Evolutionary conservation across 1,140 invertebrate genomes (phyloP).

Genomic region (Steinernema feltiae): DNA sequence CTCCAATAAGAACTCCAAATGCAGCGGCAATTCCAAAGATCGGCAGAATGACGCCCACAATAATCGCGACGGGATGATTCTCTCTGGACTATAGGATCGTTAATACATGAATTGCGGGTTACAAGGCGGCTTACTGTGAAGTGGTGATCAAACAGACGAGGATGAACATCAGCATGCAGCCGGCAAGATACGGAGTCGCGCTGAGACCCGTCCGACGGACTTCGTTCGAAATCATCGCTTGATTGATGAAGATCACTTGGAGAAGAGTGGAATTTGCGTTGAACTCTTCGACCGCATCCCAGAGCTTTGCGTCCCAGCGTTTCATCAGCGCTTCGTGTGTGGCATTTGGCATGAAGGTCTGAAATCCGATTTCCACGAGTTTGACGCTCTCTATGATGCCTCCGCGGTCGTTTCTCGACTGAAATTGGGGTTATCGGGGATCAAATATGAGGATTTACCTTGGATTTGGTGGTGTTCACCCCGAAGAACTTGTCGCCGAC

Average conservation of each 20-base stretch:
- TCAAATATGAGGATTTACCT: neutral
- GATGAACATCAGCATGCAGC: neutral
- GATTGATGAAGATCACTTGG: neutral
- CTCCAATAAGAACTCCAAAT: neutral
- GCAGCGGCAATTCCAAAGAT: neutral
- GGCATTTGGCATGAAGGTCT: neutral
- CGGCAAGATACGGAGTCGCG: neutral
- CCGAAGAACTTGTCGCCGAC: constrained; percentile 7
- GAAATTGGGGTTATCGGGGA: neutral
- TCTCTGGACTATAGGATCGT: neutral
- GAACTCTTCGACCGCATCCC: neutral
- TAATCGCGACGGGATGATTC: neutral
- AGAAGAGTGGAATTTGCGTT: neutral
- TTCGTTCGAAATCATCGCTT: neutral
- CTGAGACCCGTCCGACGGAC: neutral
- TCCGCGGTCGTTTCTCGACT: neutral
- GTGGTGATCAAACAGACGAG: neutral
- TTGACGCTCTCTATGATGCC: neutral
- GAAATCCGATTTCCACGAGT: neutral
- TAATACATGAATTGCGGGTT: neutral
- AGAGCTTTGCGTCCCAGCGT: neutral
- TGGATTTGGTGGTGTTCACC: neutral
- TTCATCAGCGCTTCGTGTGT: neutral
- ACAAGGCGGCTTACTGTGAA: neutral
- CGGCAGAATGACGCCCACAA: neutral